Conservation (phyloP, 1,140 invertebrate genomes). For the Nebria ingens region DNA sequence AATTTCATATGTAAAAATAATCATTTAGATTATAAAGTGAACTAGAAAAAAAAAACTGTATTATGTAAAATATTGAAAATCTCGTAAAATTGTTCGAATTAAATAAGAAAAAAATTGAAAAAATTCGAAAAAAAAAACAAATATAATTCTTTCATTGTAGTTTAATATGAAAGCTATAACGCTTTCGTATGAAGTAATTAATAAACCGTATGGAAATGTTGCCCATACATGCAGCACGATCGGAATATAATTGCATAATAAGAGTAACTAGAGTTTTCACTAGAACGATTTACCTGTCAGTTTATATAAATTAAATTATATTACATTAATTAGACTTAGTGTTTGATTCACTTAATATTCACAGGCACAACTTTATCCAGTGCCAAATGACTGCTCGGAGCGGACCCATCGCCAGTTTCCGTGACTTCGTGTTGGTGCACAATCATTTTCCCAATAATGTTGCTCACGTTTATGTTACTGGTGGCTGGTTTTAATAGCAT, state of each 20-base stretch:
- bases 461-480: neutral
- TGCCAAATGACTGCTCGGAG: neutral
- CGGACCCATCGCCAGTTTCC: neutral
- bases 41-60: no score
- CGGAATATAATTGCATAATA: neutral
- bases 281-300: neutral
- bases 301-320: neutral
- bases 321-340: neutral
- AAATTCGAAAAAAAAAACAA: no score
- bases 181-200: no score
- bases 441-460: conserved; percentile 1
- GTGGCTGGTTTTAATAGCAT: neutral
- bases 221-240: no score
- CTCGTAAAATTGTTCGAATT: no score
- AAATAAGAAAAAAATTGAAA: no score
- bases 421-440: neutral
- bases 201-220: no score
- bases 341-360: neutral
- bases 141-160: no score
- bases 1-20: no score
- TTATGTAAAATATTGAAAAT: no score
- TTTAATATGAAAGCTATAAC: no score
- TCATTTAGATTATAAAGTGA: no score
- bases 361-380: conserved; percentile 3
- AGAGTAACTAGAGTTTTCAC: conserved; percentile 3